A percentile compares a stretch with the other conserved stretches of the same genome.
Conservation (phyloP, 1,140 invertebrate genomes). For the Fopius arisanus region DNA sequence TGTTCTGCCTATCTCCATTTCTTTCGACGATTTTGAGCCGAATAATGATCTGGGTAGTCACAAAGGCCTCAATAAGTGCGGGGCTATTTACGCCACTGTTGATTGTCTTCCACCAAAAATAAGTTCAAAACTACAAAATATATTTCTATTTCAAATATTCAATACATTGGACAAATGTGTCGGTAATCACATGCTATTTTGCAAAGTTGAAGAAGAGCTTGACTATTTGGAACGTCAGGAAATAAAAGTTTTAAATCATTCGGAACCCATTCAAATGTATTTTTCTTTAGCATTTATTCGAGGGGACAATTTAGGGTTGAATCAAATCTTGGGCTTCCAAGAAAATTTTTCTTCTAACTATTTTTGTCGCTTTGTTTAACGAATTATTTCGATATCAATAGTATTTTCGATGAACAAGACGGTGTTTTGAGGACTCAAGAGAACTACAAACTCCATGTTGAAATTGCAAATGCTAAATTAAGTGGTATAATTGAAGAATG, state of each 20-base stretch:
- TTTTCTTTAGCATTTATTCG: not conserved
- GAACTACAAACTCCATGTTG: slow-evolving; percentile 18
- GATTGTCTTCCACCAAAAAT: slow-evolving; percentile 39
- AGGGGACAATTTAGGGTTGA: not conserved
- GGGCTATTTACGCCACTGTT: slow-evolving; percentile 42
- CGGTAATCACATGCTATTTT: not conserved
- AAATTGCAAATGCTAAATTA: not conserved
- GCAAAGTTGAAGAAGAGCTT: not conserved
- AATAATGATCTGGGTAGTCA: slow-evolving; percentile 45
- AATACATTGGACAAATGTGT: not conserved
- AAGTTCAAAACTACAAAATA: not conserved
- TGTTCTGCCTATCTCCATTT: slow-evolving; percentile 42
- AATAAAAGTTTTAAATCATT: not conserved
- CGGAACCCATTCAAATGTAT: not conserved
- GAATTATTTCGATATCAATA: not conserved
- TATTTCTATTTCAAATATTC: not conserved
- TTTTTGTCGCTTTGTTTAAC: not conserved
- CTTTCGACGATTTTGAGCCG: slow-evolving; percentile 32
- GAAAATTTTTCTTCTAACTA: not conserved
- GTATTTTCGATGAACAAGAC: not conserved
- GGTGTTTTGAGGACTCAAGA: slow-evolving; percentile 34
- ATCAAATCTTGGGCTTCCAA: not conserved
- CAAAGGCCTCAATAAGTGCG: slow-evolving; percentile 40
- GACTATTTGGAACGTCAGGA: not conserved
- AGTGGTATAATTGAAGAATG: slow-evolving; percentile 28